A percentile compares a stretch with the other conserved stretches of the same genome.
Conservation (phyloP, 2,797 vertebrate species). For the Typhlichthys eigenmanni region DNA sequence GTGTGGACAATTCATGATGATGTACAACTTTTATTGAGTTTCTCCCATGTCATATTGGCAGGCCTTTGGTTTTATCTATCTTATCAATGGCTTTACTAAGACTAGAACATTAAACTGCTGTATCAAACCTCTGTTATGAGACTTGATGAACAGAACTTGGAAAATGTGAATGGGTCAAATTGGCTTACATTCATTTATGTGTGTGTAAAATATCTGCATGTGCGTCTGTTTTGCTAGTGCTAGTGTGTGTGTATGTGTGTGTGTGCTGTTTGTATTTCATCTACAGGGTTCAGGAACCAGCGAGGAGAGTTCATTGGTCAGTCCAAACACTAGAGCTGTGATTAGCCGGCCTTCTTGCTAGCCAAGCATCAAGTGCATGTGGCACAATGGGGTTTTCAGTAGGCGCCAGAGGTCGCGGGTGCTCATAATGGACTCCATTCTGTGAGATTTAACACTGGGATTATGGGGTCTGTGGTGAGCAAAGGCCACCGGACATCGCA, state of each 20-base stretch:
- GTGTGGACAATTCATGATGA: no score
- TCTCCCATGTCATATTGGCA: no score
- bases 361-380: constrained; percentile 56
- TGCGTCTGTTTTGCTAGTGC: constrained; percentile 12
- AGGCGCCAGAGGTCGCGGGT: constrained; percentile 59
- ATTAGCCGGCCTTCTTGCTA: constrained; percentile 32
- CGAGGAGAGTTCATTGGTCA: constrained; percentile 48
- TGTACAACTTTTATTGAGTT: no score
- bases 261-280: constrained; percentile 42
- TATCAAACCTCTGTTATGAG: background rate
- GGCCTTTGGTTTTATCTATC: no score
- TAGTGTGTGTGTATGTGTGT: background rate
- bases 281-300: constrained; percentile 43
- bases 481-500: constrained; percentile 57
- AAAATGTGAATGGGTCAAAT: no score
- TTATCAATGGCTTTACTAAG: no score
- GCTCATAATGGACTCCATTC: constrained; percentile 70
- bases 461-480: constrained; percentile 62
- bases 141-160: no score
- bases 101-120: no score
- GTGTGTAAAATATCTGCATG: background rate
- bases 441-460: constrained; percentile 64
- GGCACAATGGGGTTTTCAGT: constrained; percentile 68
- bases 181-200: background rate
- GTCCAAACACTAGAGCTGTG: constrained; percentile 50